Percentiles rank a stretch among this genome's conserved stretches.
Evolutionary conservation across 2,888 invertebrate genomes (phyloP).

Genomic region (Agrochola litura): DNA sequence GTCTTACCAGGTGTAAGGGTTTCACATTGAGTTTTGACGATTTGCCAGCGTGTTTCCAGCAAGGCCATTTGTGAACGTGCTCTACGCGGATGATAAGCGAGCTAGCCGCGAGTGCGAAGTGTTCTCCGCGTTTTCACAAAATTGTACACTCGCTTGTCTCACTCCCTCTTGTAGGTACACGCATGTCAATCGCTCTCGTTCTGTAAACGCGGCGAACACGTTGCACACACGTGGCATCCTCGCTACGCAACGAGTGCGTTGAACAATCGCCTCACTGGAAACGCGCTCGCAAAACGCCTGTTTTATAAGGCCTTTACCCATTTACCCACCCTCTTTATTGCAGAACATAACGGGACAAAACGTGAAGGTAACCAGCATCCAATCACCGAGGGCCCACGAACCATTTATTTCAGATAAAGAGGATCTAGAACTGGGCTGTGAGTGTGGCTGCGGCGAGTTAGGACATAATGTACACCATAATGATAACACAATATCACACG

Average conservation of each 20-base stretch:
- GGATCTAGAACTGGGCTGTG: constrained; percentile 27
- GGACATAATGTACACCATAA: too few relatives aligned
- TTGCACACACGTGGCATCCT: neutral
- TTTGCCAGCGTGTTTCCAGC: neutral
- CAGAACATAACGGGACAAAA: constrained; percentile 85
- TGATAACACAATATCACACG: neutral
- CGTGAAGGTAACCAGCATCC: constrained; percentile 79
- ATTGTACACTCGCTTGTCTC: neutral
- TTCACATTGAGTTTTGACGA: neutral
- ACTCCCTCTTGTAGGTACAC: neutral
- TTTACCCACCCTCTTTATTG: constrained; percentile 50
- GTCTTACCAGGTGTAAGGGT: neutral
- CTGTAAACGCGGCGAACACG: neutral
- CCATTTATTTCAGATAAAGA: constrained; percentile 14
- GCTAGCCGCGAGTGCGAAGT: neutral
- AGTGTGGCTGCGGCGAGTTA: constrained; percentile 15
- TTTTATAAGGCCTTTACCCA: neutral
- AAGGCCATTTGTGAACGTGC: neutral
- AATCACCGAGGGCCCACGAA: constrained; percentile 53
- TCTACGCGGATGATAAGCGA: neutral
- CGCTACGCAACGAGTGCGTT: neutral
- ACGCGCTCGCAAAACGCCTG: neutral
- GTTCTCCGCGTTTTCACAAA: neutral
- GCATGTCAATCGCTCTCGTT: neutral
- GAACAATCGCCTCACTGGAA: neutral